Base-by-base conservation (phyloP, 2,797 vertebrate genomes). In the Dermochelys coriacea region DNA sequence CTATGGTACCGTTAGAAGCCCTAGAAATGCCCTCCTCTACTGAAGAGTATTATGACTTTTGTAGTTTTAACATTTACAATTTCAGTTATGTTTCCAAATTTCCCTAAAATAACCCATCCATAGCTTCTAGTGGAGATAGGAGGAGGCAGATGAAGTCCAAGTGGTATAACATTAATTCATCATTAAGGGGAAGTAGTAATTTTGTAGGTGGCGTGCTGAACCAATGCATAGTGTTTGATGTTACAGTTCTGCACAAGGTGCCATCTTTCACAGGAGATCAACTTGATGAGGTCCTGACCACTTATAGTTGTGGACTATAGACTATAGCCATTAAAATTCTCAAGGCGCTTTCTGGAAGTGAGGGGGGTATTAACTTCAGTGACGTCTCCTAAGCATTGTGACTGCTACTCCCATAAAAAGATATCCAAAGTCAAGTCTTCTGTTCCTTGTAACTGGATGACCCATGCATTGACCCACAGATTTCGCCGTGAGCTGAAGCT, bases 171-270 rank as follows among this genome's bases (percentile, higher is more conserved):
- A 4, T 90, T 57, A 52, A 74, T 12, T 75, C 14, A 31, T 41
- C 23, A 80, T 19, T 55, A 37, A 80, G 68, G 47, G 49, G 29
- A 92, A 91, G 12, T 15, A 45, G 19, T 71, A 51, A 41, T 91
- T 96, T 78, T 96, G 89, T 81, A 96, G 68, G 68, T 89, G 89
- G 88, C 91, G 90, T 85, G 88, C 52, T 83, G 93, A 94, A 64
- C 50, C 49, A 90, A n/a, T 3, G 80, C 49, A 27, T 31, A 84
- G 11, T 1, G 0, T 34, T 14, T 79, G 83, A 82, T 37, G 49
- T 59, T 84, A 34, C 80, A 6, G n/a, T 19, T n/a, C 12, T 27
- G 5, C 51, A 21, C 18, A n/a, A 41, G 31, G 71, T 54, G 27
- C 41, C 3, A 2, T 57, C 82, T 45, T 88, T 86, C 78, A 37